These are phyloP conservation scores for Hydriomena furcata DNA, from an alignment of 2,888 invertebrate species.

Conservation along the genomic window DNA sequence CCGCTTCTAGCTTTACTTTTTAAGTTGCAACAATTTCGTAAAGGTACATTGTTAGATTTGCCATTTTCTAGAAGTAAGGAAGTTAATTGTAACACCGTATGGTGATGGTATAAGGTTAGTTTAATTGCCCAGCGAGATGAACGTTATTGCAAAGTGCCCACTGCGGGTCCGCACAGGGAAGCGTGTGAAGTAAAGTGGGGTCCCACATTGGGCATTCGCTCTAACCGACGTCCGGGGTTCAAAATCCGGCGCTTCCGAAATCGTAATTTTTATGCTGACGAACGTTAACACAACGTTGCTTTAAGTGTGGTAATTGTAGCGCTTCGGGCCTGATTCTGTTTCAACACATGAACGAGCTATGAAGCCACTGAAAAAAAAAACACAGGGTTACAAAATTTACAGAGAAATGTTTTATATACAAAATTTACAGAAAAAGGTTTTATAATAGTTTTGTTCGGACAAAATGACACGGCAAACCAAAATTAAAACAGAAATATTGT, in stretches of 20 bases:
- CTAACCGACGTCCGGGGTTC: slow-evolving; percentile 27
- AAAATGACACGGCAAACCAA: too few species aligned
- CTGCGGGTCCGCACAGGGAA: not conserved
- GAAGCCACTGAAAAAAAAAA: slow-evolving; percentile 87
- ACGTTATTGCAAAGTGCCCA: slow-evolving; percentile 14
- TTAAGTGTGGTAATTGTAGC: slow-evolving; percentile 8
- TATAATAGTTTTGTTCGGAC: too few species aligned
- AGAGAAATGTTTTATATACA: too few species aligned
- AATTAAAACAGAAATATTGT: too few species aligned
- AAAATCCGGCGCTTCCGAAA: slow-evolving; percentile 34
- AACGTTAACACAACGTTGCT: slow-evolving; percentile 8
- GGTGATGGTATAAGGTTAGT: slow-evolving; percentile 14
- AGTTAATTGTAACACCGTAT: not conserved
- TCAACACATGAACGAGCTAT: slow-evolving; percentile 76
- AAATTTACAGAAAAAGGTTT: too few species aligned
- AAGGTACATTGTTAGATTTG: not conserved
- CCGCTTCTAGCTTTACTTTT: not conserved
- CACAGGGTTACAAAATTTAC: not conserved
- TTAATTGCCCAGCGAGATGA: slow-evolving; percentile 29
- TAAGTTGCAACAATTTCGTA: not conserved
- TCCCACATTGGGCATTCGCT: not conserved
- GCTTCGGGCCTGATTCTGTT: slow-evolving; percentile 6
- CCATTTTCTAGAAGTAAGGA: slow-evolving; percentile 1
- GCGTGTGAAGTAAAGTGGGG: not conserved
- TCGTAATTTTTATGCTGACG: slow-evolving; percentile 17